Evolutionary conservation across 2,888 invertebrate species (phyloP).

Genomic region (Lobophora halterata): DNA sequence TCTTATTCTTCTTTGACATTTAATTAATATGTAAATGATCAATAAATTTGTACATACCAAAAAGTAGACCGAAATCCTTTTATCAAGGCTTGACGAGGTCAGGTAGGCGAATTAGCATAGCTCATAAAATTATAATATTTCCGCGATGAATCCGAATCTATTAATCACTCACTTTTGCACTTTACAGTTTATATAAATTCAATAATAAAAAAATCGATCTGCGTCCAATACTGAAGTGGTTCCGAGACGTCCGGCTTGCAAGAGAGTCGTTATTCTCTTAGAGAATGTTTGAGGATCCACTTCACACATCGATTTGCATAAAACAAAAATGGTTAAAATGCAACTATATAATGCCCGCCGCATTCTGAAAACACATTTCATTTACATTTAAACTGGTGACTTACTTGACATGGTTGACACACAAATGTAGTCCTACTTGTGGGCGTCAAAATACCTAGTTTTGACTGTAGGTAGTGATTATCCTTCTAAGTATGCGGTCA

Average conservation of each 20-base stretch:
- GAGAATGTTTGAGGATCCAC: constrained; percentile 54
- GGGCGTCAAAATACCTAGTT: constrained; percentile 30
- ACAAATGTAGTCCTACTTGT: constrained; percentile 34
- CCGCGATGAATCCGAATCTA: constrained; percentile 38
- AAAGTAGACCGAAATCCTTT: constrained; percentile 67
- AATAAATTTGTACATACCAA: constrained; percentile 71
- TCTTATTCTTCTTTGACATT: constrained; percentile 64
- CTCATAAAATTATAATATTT: constrained; percentile 52
- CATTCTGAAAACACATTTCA: constrained; percentile 51
- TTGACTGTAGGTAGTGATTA: constrained; percentile 17
- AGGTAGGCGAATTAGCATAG: constrained; percentile 61
- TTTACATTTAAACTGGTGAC: constrained; percentile 45
- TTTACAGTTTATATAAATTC: constrained; percentile 34
- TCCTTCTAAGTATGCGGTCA: constrained; percentile 19
- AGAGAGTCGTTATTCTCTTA: constrained; percentile 61
- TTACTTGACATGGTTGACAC: constrained; percentile 41
- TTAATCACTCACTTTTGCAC: constrained; percentile 49
- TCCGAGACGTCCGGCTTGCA: constrained; percentile 60
- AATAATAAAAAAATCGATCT: constrained; percentile 36
- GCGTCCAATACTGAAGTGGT: constrained; percentile 38
- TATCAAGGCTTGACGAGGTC: constrained; percentile 69
- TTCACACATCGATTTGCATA: constrained; percentile 60
- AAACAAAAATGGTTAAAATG: constrained; percentile 62
- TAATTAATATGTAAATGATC: constrained; percentile 71
- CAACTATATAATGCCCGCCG: constrained; percentile 51